Conservation (phyloP, 1,140 invertebrate genomes). For the Drosophila obscura region DNA sequence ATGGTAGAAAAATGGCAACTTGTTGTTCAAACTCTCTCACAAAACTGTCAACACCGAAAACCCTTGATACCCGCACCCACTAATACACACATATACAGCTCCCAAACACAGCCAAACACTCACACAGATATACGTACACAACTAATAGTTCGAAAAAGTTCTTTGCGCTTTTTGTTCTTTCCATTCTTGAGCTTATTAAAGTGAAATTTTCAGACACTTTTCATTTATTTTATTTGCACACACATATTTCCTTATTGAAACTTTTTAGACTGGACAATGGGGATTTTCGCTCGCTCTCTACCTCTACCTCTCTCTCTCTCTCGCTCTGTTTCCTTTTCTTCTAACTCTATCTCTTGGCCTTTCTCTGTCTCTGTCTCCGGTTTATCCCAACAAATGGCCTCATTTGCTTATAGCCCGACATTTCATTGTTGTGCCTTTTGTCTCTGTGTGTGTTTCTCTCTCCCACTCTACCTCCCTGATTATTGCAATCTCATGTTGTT, state of each 20-base stretch:
- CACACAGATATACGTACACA: neutral
- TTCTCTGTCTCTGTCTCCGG: slow-evolving; percentile 1
- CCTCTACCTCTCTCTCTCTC: neutral
- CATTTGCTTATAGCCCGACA: slow-evolving; percentile 34
- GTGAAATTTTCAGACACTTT: slow-evolving; percentile 65
- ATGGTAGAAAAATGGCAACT: slow-evolving; percentile 50
- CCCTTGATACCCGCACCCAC: slow-evolving; percentile 24
- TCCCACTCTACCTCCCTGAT: slow-evolving; percentile 2
- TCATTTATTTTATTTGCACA: slow-evolving; percentile 68
- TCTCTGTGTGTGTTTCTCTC: no score
- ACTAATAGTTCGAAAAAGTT: neutral
- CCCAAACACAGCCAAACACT: slow-evolving; percentile 1
- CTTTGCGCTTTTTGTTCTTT: slow-evolving; percentile 40
- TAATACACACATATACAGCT: slow-evolving; percentile 23
- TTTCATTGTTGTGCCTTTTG: slow-evolving; percentile 32
- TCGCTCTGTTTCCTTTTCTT: slow-evolving; percentile 14
- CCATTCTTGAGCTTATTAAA: slow-evolving; percentile 68
- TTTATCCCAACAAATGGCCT: slow-evolving; percentile 46
- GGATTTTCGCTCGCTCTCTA: neutral
- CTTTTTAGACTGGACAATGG: slow-evolving; percentile 51
- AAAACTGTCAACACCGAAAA: slow-evolving; percentile 53
- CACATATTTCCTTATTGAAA: slow-evolving; percentile 73
- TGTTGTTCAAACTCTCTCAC: slow-evolving; percentile 61
- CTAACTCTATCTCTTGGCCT: neutral
- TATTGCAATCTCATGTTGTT: slow-evolving; percentile 33